phyloP scores from a whole-genome alignment of 1,140 invertebrate genomes.

The Formica selysi region DNA sequence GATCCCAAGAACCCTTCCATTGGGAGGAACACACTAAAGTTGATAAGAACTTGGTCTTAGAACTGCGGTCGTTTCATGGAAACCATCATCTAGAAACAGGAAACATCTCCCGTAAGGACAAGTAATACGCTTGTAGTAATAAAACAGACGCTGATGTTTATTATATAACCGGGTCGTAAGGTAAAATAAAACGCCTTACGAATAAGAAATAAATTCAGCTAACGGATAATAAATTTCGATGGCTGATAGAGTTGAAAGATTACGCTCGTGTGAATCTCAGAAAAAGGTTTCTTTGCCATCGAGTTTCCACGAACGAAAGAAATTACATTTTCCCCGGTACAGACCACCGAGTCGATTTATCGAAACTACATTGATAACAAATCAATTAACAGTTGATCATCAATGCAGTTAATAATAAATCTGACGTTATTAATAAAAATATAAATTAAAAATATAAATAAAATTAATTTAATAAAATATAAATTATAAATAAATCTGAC shows the following conservation, averaged over 20 bases:
- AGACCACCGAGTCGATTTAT: not conserved
- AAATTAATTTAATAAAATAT: no score
- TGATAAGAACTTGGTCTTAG: not conserved
- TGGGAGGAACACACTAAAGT: not conserved
- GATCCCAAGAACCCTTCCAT: not conserved
- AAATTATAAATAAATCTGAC: not conserved
- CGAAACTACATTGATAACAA: not conserved
- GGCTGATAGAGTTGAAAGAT: not conserved
- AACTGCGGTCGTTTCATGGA: not conserved
- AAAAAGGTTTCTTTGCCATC: not conserved
- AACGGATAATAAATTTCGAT: slow-evolving; percentile 24
- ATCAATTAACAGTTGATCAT: not conserved
- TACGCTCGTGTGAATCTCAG: not conserved
- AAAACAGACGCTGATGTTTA: not conserved
- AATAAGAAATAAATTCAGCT: slow-evolving; percentile 40
- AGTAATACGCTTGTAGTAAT: not conserved
- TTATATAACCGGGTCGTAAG: slow-evolving; percentile 17
- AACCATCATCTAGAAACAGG: not conserved
- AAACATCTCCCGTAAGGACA: not conserved
- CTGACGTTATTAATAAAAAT: no score
- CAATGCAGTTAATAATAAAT: not conserved
- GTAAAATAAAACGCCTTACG: slow-evolving; percentile 9
- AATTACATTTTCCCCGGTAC: not conserved
- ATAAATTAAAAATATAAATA: no score
- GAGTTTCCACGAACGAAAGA: not conserved